Percentiles rank a stretch among this genome's conserved stretches.
These are phyloP conservation scores for Ceratitis capitata DNA, from an alignment of 1,140 invertebrate species.

Conservation along the genomic window DNA sequence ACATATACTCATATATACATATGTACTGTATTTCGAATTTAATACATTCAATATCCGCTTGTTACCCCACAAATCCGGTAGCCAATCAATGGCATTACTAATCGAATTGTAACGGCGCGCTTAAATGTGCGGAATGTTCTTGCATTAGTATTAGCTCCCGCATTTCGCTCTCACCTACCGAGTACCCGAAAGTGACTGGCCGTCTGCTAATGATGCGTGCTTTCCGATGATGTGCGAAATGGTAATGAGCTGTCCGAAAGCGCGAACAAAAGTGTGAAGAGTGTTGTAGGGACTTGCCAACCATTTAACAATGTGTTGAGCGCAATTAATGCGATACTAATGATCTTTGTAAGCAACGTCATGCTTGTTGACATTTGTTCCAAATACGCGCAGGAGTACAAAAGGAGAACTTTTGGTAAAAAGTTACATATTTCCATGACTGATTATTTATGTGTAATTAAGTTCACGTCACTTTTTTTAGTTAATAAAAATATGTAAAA, in stretches of 20 bases:
- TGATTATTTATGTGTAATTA: background rate
- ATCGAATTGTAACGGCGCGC: background rate
- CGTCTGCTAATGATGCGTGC: background rate
- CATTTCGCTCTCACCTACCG: background rate
- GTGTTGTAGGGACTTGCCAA: background rate
- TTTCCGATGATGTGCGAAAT: slow-evolving; percentile 7
- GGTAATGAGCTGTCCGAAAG: background rate
- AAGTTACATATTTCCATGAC: too few relatives aligned
- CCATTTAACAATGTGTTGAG: too few relatives aligned
- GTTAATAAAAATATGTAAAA: too few relatives aligned
- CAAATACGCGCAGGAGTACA: too few relatives aligned
- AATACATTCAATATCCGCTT: slow-evolving; percentile 23
- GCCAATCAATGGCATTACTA: background rate
- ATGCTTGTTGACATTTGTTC: background rate
- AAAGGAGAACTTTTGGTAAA: too few relatives aligned
- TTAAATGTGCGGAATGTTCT: background rate
- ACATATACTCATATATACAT: background rate
- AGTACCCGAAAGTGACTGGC: background rate
- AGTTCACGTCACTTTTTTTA: too few relatives aligned
- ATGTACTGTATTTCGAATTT: background rate
- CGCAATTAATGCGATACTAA: background rate
- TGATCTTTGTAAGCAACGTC: background rate
- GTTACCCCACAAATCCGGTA: slow-evolving; percentile 3
- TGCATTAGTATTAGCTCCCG: background rate
- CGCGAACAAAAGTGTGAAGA: background rate